Evolutionary conservation across 2,888 invertebrate genomes (phyloP), one percentile per base, ranked within the genome.

Genomic region (Taenaris catops): DNA sequence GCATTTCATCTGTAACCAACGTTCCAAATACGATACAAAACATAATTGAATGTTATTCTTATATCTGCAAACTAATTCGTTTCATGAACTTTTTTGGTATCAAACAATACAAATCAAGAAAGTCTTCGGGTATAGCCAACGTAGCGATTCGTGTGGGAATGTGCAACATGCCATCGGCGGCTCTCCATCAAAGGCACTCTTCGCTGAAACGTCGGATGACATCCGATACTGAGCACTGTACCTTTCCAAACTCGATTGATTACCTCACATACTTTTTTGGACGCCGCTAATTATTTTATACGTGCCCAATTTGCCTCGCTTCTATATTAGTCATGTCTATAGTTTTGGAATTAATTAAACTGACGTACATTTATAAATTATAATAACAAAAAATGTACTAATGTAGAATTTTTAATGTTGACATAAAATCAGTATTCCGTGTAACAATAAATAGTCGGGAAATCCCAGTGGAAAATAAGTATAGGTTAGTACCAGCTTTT

Each of bases 81-180:
- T 59, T 55, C 56, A 48, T 52, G 54, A 55, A 66, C 63, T 49
- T 68, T 79, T 81, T 80, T 63, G 69, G 70, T 64, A 70, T 64
- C 42, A 55, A 50, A 64, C 67, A 65, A 55, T 49, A 48, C 50
- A 34, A 48, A 49, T 48, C 38, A 46, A 45, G 49, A 48, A 44
- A 44, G 45, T 43, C 35, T 48, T 44, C 40, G 42, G n/a, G 36
- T 50, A 44, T 52, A 57, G 52, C 55, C 49, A 53, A 55, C 51
- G 51, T 49, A 60, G 58, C 58, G 42, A 43, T 44, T 67, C 84
- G 84, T 84, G 84, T 76, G 73, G 63, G 79, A 80, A 84, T 84
- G 78, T 65, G 58, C 66, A 81, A 83, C 83, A 80, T 51, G 57
- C 48, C 51, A 41, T 63, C 62, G 79, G 57, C 83, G 83, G 83